Base-by-base conservation (phyloP, 2,797 vertebrate species). In the Loriculus beryllinus region DNA sequence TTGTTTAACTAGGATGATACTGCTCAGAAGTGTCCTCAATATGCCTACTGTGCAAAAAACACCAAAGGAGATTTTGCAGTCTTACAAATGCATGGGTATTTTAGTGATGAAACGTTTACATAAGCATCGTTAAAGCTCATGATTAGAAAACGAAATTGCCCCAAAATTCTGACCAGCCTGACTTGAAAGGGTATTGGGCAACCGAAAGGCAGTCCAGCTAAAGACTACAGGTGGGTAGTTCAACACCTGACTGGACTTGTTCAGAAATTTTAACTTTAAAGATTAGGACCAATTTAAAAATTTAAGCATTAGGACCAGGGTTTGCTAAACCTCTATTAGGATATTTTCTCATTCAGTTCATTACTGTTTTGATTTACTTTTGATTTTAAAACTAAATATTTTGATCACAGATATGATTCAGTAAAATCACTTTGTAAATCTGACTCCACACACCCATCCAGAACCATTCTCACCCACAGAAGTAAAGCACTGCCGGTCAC, bases 1-100 rank as follows among this genome's bases (percentile, higher is more conserved):
- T 97, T 95, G 54, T 94, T 97, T 95, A 93, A 95, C 63, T 89
- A 92, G 62, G 94, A 96, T 94, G 93, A 94, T 49, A 90, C 83
- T 54, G 39, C 88, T 91, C 69, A 89, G 82, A 74, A 94, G 84
- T 79, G 63, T 79, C 90, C 64, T 92, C 42, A 76, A 91, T 72
- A 69, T 80, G 75, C 90, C 94, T 88, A 85, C 87, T 71, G 79
- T 92, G 95, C 95, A 92, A 91, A 96, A 96, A 78, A 42, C 82
- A 71, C 54, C 67, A 48, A 17, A 69, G 54, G 82, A 86, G 77
- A 52, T 72, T 83, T 70, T 47, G 81, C 39, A 92, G 64, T 60
- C 72, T 49, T 70, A 74, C 35, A 77, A 75, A 62, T 7, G 31
- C 33, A 29, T 1, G 29, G 57, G 33, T 51, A 69, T 68, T 88